These are phyloP conservation scores for Pogoniulus pusillus DNA, from an alignment of 2,797 vertebrate species.

Conservation along the genomic window DNA sequence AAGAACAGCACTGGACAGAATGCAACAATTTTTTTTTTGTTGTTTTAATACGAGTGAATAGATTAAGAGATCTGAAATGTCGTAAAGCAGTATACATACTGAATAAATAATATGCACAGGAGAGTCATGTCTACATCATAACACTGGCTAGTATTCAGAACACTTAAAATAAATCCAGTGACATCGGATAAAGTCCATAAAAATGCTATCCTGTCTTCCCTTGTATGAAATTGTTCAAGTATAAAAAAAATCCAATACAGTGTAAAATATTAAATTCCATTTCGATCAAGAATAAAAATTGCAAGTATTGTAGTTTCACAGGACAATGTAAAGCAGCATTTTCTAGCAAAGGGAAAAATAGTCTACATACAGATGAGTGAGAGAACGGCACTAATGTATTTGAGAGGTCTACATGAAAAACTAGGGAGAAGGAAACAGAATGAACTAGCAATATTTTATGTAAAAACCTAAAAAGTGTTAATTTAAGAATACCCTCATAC, in stretches of 20 bases:
- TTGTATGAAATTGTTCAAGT: conserved; percentile 99
- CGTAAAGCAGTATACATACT: conserved; percentile 83
- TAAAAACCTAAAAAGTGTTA: conserved; percentile 89
- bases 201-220: conserved; percentile 96
- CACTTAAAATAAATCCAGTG: conserved; percentile 95
- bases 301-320: conserved; percentile 92
- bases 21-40: conserved; percentile 73
- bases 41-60: conserved; percentile 93
- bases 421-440: conserved; percentile 82
- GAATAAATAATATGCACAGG: conserved; percentile 91
- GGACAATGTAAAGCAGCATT: conserved; percentile 95
- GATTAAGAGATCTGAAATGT: conserved; percentile 90
- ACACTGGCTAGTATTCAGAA: conserved; percentile 84
- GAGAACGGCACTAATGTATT: conserved; percentile 61
- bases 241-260: conserved; percentile 99
- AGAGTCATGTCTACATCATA: conserved; percentile 91
- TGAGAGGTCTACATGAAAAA: conserved; percentile 81
- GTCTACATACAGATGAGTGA: conserved; percentile 71
- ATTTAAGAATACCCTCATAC: conserved; percentile 87
- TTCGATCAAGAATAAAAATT: conserved; percentile 93
- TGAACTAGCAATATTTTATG: conserved; percentile 83
- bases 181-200: conserved; percentile 92
- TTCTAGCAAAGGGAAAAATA: conserved; percentile 75
- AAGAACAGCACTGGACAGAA: conserved; percentile 59
- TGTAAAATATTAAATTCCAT: conserved; percentile 97